phyloP scores from a whole-genome alignment of 2,888 invertebrate species.

The Ecliptopera silaceata region DNA sequence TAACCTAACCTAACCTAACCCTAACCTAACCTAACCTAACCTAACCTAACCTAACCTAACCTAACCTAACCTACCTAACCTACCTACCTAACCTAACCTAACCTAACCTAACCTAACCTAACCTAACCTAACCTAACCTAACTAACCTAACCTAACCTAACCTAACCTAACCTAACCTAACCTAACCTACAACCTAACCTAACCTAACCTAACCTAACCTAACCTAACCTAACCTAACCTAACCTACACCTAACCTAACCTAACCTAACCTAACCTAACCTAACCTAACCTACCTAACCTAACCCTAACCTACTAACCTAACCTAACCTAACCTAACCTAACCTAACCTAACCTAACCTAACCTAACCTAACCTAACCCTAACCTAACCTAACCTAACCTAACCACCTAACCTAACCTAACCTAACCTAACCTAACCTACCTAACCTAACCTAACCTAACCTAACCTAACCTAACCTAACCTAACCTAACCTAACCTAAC shows the following conservation, averaged over 20 bases:
- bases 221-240: conserved; percentile 3
- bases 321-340: conserved; percentile 23
- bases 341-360: background rate
- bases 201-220: conserved; percentile 10
- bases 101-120: conserved; percentile 11
- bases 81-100: background rate
- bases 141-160: conserved; percentile 10
- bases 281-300: background rate
- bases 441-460: conserved; percentile 11
- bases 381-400: conserved; percentile 17
- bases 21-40: conserved; percentile 1
- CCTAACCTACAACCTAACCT: conserved; percentile 20
- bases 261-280: conserved; percentile 7
- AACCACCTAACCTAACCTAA: conserved; percentile 16
- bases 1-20: conserved; percentile 1
- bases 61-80: background rate
- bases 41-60: conserved; percentile 2
- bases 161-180: conserved; percentile 29
- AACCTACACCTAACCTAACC: no score
- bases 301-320: background rate
- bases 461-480: conserved; percentile 28
- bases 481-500: conserved; percentile 24
- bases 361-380: conserved; percentile 6
- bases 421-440: background rate
- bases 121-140: conserved; percentile 17